These are phyloP conservation scores for Drepana falcataria DNA, from an alignment of 2,888 invertebrate species.

Conservation along the genomic window DNA sequence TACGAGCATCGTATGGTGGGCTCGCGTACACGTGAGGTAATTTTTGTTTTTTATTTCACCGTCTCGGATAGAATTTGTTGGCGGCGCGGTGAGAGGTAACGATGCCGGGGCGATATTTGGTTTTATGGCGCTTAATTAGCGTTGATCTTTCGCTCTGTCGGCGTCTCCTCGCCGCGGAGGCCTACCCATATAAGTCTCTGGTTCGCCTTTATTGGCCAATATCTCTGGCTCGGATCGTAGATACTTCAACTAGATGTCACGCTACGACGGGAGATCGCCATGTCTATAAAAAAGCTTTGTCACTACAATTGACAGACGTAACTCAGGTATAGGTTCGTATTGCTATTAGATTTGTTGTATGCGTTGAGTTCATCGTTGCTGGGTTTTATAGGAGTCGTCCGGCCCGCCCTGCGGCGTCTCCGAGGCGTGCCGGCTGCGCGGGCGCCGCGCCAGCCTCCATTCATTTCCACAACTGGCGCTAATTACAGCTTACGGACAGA, in stretches of 20 bases:
- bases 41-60: conserved; percentile 50
- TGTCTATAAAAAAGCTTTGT: conserved; percentile 35
- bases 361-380: no score
- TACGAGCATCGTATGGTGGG: conserved; percentile 56
- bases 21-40: conserved; percentile 52
- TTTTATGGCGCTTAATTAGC: conserved; percentile 74
- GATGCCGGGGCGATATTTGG: conserved; percentile 62
- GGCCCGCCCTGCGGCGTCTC: conserved; percentile 36
- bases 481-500: conserved; percentile 52
- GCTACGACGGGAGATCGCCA: conserved; percentile 25
- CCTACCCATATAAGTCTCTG: conserved; percentile 49
- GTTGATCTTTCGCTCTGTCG: conserved; percentile 63
- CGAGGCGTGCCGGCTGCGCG: conserved; percentile 39
- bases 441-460: conserved; percentile 46
- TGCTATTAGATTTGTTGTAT: no score
- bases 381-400: conserved; percentile 31
- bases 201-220: conserved; percentile 55
- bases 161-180: conserved; percentile 39
- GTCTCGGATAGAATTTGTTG: conserved; percentile 47
- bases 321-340: conserved; percentile 3
- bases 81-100: conserved; percentile 63
- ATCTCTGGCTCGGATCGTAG: conserved; percentile 50
- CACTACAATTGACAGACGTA: conserved; percentile 17
- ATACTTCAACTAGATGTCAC: conserved; percentile 55
- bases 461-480: conserved; percentile 67